Conservation (phyloP, 2,797 vertebrate species). For the Oryzias sinensis region DNA sequence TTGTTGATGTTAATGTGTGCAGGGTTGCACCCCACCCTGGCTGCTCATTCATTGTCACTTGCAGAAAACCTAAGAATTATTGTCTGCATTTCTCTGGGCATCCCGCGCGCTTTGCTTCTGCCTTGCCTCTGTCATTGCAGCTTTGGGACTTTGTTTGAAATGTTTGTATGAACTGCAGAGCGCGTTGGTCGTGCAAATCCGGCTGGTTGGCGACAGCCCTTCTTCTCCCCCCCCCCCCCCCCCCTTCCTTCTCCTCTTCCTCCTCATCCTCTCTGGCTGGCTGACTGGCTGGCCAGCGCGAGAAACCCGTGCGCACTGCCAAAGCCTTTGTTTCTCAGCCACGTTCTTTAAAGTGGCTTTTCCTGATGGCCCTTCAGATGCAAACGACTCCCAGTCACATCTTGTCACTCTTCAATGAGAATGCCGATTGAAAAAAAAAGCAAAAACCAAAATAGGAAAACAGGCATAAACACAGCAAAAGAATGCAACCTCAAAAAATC, state of each 20-base stretch:
- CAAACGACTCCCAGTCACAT: background rate
- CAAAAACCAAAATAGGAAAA: background rate
- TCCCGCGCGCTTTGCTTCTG: slow-evolving; percentile 1
- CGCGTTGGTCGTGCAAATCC: slow-evolving; percentile 27
- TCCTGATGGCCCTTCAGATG: slow-evolving; percentile 10
- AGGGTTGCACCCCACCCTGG: slow-evolving; percentile 59
- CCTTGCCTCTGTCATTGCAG: background rate
- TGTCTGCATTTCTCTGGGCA: slow-evolving; percentile 8
- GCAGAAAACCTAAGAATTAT: slow-evolving; percentile 33
- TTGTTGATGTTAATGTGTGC: slow-evolving; percentile 2
- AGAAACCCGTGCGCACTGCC: slow-evolving; percentile 63
- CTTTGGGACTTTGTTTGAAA: slow-evolving; percentile 34
- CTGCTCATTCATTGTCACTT: slow-evolving; percentile 28
- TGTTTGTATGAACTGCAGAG: slow-evolving; percentile 11
- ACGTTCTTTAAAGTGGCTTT: slow-evolving; percentile 42
- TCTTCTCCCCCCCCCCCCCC: slow-evolving; percentile 18
- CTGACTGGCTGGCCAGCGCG: slow-evolving; percentile 59
- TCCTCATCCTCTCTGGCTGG: slow-evolving; percentile 36
- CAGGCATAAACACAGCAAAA: background rate
- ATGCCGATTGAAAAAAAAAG: background rate
- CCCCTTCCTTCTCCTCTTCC: slow-evolving; percentile 29
- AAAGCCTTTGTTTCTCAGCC: slow-evolving; percentile 74
- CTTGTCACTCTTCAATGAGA: background rate
- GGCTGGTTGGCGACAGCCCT: slow-evolving; percentile 49
- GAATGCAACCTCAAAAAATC: background rate